Evolutionary conservation across 2,113 vertebrate species (phyloP), one percentile per base, ranked within the genome.

Genomic region (Sula dactylatra): DNA sequence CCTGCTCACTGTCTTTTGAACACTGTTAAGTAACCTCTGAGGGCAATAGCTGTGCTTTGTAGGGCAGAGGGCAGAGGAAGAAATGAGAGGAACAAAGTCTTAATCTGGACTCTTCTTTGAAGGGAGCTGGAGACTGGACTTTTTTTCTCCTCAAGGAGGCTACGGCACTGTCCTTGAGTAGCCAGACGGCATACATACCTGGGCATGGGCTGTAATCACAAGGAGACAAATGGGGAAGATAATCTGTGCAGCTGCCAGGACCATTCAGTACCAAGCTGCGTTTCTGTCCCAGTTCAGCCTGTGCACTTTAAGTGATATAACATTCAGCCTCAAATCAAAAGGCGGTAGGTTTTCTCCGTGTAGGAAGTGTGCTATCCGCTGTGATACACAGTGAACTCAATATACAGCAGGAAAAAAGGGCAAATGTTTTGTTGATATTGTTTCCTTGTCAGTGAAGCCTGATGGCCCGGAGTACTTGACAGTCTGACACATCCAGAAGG

Each of bases 401-500:
- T 61, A 84, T 45, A 66, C 0, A 1, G 4, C 0, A 2, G 70
- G 82, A 94, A 94, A 86, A 91, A 93, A 94, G 88, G 86, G 72
- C 77, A 90, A 88, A 82, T 44, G 58, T 65, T 95, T 89, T 96
- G 96, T 70, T 91, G 84, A 34, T 90, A 73, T 93, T 92, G 76
- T 97, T 97, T 86, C 87, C 91, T 96, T 36, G 31, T 88, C 90
- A 42, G n/a, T 64, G 93, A 97, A 88, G 66, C 87, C 93, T 40
- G 50, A 90, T 54, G 66, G 47, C 52, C 42, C 1, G 5, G 71
- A 81, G 40, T n/a, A 80, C 90, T 97, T 42, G 12, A 59, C 15
- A 0, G 72, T 78, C 62, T 90, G 94, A 90, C 96, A 97, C 94
- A 97, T 97, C 81, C 97, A 97, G 94, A 98, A 98, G 92, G 93